phyloP scores from a whole-genome alignment of 2,888 invertebrate genomes.

The Hanleya hanleyi region DNA sequence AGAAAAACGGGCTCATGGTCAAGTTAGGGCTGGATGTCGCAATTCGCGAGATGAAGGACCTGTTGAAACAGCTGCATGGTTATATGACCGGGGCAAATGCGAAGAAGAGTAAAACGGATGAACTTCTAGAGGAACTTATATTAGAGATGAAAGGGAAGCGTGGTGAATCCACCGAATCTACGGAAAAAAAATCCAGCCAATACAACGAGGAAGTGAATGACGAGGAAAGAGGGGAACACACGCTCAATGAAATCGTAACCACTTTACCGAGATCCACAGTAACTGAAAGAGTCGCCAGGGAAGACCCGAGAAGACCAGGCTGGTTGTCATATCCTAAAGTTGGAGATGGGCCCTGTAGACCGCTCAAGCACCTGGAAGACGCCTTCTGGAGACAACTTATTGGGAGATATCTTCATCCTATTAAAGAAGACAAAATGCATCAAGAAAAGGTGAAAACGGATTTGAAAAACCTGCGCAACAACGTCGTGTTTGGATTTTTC shows the following conservation, averaged over 20 bases:
- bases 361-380: conserved; percentile 85
- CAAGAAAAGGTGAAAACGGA: conserved; percentile 53
- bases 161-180: not conserved
- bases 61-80: conserved; percentile 41
- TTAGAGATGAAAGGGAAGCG: conserved; percentile 36
- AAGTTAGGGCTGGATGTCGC: conserved; percentile 51
- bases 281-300: not conserved
- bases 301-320: conserved; percentile 5
- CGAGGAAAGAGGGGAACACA: not conserved
- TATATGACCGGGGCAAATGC: not conserved
- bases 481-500: conserved; percentile 75
- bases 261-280: not conserved
- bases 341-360: conserved; percentile 89
- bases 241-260: not conserved
- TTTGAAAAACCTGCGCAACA: conserved; percentile 55
- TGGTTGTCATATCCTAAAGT: not conserved
- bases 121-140: conserved; percentile 50
- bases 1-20: conserved; percentile 81
- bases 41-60: conserved; percentile 50
- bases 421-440: conserved; percentile 89
- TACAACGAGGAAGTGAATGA: not conserved
- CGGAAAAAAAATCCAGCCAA: not conserved
- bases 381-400: conserved; percentile 96
- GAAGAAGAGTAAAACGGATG: conserved; percentile 47
- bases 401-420: conserved; percentile 93